Percentiles rank a stretch among this genome's conserved stretches.
phyloP scores from a whole-genome alignment of 2,113 vertebrate species.

The Notarius lentiginosus region DNA sequence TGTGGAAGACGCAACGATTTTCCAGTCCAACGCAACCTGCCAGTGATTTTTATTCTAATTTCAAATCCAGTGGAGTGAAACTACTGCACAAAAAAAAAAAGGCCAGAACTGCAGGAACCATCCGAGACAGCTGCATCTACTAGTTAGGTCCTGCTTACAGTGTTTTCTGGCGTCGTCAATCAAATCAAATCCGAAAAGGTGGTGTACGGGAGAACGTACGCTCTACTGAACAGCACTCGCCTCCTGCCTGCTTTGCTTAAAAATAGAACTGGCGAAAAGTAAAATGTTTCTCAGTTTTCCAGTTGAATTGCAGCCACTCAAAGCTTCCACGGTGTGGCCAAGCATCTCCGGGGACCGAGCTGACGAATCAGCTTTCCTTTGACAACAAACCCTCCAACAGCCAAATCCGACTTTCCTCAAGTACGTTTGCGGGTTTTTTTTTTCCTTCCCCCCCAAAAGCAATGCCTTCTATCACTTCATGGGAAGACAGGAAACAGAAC shows the following conservation, averaged over 20 bases:
- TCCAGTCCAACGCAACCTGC: not conserved
- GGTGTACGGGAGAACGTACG: not conserved
- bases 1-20: not conserved
- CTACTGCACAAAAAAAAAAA: not conserved
- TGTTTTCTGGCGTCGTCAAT: slow-evolving; percentile 8
- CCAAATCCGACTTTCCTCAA: not conserved
- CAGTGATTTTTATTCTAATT: not conserved
- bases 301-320: slow-evolving; percentile 3
- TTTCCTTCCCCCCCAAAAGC: not conserved
- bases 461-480: not conserved
- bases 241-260: not conserved
- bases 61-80: not conserved
- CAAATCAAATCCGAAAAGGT: not conserved
- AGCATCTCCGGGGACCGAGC: not conserved
- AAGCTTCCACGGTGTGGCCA: slow-evolving; percentile 1
- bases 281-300: slow-evolving; percentile 5
- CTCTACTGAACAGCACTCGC: not conserved
- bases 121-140: not conserved
- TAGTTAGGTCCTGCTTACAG: not conserved
- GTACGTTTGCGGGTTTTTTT: slow-evolving; percentile 57
- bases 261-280: slow-evolving; percentile 6
- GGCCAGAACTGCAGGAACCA: not conserved
- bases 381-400: not conserved
- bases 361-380: not conserved
- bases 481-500: slow-evolving; percentile 35